phyloP scores from a whole-genome alignment of 2,113 vertebrate species.

The Dipodomys spectabilis region DNA sequence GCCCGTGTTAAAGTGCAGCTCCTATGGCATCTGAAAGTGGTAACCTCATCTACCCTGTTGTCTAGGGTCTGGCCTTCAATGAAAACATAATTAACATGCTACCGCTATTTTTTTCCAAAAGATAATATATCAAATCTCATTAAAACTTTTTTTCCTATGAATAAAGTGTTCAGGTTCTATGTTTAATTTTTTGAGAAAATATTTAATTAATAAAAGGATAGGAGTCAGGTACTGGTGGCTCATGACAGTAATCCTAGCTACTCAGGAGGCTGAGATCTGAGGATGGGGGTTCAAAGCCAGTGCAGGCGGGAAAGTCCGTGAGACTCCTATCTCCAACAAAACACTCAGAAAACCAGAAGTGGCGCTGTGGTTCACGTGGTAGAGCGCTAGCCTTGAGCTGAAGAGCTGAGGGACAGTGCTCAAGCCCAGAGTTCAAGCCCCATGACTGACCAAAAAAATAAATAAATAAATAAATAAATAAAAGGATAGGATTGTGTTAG shows the following conservation, averaged over 20 bases:
- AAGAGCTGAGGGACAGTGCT: too few species aligned
- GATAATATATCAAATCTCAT: neutral
- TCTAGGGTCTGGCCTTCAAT: neutral
- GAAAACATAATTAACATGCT: neutral
- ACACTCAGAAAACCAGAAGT: too few species aligned
- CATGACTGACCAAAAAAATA: too few species aligned
- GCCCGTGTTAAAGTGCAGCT: rapidly evolving
- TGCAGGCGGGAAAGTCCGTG: too few species aligned
- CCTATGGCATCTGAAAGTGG: neutral
- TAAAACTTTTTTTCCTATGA: neutral
- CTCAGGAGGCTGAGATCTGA: too few species aligned
- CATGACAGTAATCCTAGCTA: too few species aligned
- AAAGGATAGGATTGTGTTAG: neutral
- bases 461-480: neutral
- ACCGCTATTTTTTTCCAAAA: neutral
- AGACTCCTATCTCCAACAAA: too few species aligned
- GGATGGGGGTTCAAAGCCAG: too few species aligned
- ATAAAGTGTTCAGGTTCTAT: neutral
- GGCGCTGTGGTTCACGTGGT: too few species aligned
- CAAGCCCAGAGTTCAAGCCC: too few species aligned
- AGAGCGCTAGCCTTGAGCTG: too few species aligned
- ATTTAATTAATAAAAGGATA: neutral
- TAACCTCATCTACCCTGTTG: neutral
- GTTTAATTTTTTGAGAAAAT: neutral
- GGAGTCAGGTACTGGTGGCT: neutral